These are phyloP conservation scores for Heterocephalus glaber DNA, from an alignment of 2,113 vertebrate species.

Conservation along the genomic window DNA sequence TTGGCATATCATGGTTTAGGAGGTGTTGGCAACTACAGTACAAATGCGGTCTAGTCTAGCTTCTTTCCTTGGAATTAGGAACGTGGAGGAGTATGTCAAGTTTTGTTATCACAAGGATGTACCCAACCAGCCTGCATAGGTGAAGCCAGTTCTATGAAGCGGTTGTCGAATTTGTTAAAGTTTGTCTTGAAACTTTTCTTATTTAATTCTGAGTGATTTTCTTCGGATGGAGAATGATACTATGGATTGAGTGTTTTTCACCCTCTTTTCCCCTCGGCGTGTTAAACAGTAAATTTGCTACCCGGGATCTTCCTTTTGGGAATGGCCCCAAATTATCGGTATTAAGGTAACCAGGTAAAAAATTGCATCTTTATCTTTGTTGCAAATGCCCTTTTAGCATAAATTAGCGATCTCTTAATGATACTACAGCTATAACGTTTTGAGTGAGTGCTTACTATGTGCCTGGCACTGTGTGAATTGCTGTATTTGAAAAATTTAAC, in stretches of 20 bases:
- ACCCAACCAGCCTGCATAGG: slow-evolving; percentile 44
- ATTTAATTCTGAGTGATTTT: slow-evolving; percentile 58
- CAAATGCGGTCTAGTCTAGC: background rate
- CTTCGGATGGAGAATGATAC: slow-evolving; percentile 43
- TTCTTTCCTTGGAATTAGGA: slow-evolving; percentile 31
- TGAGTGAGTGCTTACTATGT: slow-evolving; percentile 5
- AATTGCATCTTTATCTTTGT: slow-evolving; percentile 27
- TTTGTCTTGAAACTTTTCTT: slow-evolving; percentile 74
- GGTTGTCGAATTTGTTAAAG: slow-evolving; percentile 64
- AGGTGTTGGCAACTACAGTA: background rate
- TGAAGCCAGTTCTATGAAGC: background rate
- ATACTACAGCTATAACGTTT: background rate
- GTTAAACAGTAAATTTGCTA: slow-evolving; percentile 45
- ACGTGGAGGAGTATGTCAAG: slow-evolving; percentile 56
- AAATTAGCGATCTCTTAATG: background rate
- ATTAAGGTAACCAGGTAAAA: background rate
- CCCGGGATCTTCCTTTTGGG: slow-evolving; percentile 31
- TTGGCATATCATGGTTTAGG: slow-evolving; percentile 29
- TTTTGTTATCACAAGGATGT: slow-evolving; percentile 51
- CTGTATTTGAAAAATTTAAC: slow-evolving; percentile 45
- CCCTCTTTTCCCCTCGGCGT: background rate
- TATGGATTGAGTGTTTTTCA: slow-evolving; percentile 45
- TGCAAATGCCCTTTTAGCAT: background rate
- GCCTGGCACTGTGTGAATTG: background rate
- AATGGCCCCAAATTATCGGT: background rate